A percentile compares a stretch with the other conserved stretches of the same genome.
phyloP scores from a whole-genome alignment of 2,113 vertebrate species.

The Campylomormyrus tamandua region DNA sequence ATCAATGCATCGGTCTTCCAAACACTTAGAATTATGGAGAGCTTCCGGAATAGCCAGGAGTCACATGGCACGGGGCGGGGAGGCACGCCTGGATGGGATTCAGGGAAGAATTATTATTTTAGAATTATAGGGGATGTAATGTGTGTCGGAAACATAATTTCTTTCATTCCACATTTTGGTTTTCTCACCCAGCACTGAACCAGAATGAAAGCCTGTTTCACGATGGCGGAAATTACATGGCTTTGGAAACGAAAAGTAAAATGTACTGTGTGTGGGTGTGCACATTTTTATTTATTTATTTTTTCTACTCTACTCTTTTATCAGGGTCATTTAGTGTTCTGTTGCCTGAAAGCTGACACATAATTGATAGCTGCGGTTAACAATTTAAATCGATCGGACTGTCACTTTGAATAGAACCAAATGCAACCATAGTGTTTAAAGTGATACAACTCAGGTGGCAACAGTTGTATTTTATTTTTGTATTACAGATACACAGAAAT shows the following conservation, averaged over 20 bases:
- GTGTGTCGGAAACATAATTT: neutral
- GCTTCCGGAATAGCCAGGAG: neutral
- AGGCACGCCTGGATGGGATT: neutral
- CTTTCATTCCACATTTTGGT: neutral
- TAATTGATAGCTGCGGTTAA: conserved; percentile 61
- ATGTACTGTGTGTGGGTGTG: conserved; percentile 16
- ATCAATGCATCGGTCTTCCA: neutral
- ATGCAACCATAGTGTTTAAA: conserved; percentile 72
- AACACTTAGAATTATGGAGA: neutral
- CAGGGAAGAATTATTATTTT: neutral
- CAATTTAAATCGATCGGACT: conserved; percentile 68
- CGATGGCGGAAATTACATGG: neutral
- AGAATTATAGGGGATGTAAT: neutral
- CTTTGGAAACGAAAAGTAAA: conserved; percentile 13
- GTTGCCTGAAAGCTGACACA: conserved; percentile 57
- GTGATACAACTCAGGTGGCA: conserved; percentile 57
- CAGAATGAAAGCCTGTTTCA: neutral
- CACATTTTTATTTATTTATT: conserved; percentile 15
- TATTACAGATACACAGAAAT: conserved; percentile 57
- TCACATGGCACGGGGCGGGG: neutral
- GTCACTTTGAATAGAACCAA: conserved; percentile 69
- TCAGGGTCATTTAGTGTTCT: conserved; percentile 56
- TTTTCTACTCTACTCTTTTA: conserved; percentile 28
- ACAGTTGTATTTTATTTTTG: conserved; percentile 63
- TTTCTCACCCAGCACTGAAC: neutral